These are phyloP conservation scores for Esox niger DNA, from an alignment of 2,113 vertebrate genomes.

Conservation along the genomic window DNA sequence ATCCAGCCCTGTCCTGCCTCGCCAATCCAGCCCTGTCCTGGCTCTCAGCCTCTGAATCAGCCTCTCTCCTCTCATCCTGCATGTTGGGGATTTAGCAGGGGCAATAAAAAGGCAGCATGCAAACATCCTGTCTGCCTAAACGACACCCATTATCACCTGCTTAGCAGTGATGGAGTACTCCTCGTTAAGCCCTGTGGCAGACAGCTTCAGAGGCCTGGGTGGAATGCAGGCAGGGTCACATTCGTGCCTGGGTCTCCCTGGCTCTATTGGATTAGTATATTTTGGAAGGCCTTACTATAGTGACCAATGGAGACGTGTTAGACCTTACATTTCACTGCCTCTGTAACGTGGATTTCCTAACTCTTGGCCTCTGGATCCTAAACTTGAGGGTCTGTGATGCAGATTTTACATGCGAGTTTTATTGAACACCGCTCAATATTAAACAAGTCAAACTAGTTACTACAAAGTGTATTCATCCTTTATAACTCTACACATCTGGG, in stretches of 20 bases:
- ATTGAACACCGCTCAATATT: no score
- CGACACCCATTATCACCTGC: constrained; percentile 46
- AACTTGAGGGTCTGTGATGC: no score
- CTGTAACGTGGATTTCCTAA: constrained; percentile 9
- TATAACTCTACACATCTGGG: no score
- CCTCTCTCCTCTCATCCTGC: background rate
- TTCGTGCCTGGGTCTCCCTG: constrained; percentile 21
- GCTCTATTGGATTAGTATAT: constrained; percentile 23
- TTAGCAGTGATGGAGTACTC: constrained; percentile 38
- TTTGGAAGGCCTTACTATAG: constrained; percentile 25
- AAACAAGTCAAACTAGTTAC: no score
- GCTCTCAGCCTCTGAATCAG: background rate
- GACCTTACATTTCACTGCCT: constrained; percentile 4
- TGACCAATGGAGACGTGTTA: constrained; percentile 6
- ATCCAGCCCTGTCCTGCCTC: no score
- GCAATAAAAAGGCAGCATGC: constrained; percentile 26
- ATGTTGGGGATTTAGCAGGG: constrained; percentile 1
- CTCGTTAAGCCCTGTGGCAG: constrained; percentile 32
- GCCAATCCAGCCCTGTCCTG: background rate
- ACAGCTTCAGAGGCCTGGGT: constrained; percentile 24
- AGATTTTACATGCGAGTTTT: no score
- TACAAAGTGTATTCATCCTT: no score
- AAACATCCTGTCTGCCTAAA: constrained; percentile 30
- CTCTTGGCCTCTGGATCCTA: no score
- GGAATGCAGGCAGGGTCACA: constrained; percentile 19